Base-by-base conservation (phyloP, 2,888 invertebrate genomes). In the Drosophila antonietae region DNA sequence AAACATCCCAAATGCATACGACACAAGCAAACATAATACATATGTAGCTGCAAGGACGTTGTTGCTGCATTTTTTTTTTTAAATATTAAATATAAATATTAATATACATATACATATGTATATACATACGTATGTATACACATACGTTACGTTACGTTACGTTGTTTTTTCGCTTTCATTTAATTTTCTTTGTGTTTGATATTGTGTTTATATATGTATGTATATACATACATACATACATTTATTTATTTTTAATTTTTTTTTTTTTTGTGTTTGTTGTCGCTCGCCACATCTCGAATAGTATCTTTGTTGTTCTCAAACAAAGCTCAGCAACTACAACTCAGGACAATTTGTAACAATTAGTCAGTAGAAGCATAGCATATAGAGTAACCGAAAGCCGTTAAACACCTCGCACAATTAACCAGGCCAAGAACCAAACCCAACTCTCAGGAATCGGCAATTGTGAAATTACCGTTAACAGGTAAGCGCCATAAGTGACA, bases 401-500 rank as follows among this genome's bases (percentile, higher is more conserved):
- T 12, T 47, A 53, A 72, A 14, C 14, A 68, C 65, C 58, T 68
- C 67, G 31, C 51, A 23, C 3, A 23, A 10, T 28, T 10, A 46
- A 46, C 33, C 23, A 23, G 43, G 64, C n/a, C 33, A 33, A 20
- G 12, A 35, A 18, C 10, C 28, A 46, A 33, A 37, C 37, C 15
- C 39, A 39, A 52, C 72, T 62, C 67, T 66, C 67, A 77, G 62
- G 52, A 75, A 47, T 52, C 33, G 18, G 35, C 28, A 44, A 44
- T 39, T 23, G 37, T 28, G 9, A 56, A 68, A 51, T 58, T 46
- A 67, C 52, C 59, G 43, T 63, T 60, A 58, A 63, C 75, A 75
- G 75, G 75, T 75, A 75, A 75, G 75, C 60, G 49, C 28, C 53
- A 43, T 12, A 53, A 59, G 47, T 53, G 59, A 60, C 60, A 60